Conservation (phyloP, 2,797 vertebrate species). For the Mareca penelope region DNA sequence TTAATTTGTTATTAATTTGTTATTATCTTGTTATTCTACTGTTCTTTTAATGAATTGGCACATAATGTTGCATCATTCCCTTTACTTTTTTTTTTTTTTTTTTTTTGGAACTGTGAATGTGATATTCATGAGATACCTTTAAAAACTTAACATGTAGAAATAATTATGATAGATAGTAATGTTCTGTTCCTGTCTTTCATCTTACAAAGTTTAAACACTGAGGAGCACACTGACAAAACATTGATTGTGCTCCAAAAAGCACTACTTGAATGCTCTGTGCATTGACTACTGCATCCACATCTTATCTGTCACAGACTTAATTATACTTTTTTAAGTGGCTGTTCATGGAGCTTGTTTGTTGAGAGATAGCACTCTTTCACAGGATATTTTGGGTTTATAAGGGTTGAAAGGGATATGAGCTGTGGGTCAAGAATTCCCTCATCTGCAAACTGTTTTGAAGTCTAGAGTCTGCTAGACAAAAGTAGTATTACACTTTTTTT, state of each 20-base stretch:
- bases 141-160: not conserved
- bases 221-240: not conserved
- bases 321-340: not conserved
- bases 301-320: not conserved
- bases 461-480: not conserved
- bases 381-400: not conserved
- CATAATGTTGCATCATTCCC: not conserved
- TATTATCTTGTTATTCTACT: not conserved
- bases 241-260: not conserved
- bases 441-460: not conserved
- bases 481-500: not conserved
- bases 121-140: not conserved
- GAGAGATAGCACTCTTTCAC: not conserved
- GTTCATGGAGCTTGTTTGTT: not conserved
- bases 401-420: not conserved
- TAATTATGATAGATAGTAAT: not conserved
- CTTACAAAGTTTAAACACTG: not conserved
- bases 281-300: not conserved
- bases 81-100: not conserved
- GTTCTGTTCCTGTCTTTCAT: not conserved
- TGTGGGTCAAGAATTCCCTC: not conserved
- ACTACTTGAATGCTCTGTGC: not conserved
- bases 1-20: not conserved
- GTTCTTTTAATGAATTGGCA: not conserved
- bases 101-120: not conserved